Evolutionary conservation across 2,888 invertebrate genomes (phyloP).

Genomic region (Volucella inflata): DNA sequence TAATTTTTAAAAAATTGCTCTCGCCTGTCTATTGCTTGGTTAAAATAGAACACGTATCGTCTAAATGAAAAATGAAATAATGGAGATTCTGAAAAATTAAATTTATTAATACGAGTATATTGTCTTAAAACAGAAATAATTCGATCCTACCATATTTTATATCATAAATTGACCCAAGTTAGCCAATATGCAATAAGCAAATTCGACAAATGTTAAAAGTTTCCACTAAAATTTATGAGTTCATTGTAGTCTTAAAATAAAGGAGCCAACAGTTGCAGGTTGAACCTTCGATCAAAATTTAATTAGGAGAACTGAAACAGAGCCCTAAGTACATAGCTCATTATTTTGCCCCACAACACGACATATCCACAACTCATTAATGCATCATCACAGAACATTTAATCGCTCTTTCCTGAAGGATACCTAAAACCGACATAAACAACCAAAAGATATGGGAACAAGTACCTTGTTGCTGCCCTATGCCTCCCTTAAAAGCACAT

Average conservation of each 20-base stretch:
- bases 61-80: too few relatives aligned
- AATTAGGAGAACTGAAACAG: constrained; percentile 65
- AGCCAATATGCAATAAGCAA: too few relatives aligned
- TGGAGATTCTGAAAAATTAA: too few relatives aligned
- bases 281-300: constrained; percentile 56
- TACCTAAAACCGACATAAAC: constrained; percentile 47
- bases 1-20: too few relatives aligned
- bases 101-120: too few relatives aligned
- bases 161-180: too few relatives aligned
- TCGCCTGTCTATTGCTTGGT: too few relatives aligned
- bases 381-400: constrained; percentile 61
- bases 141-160: too few relatives aligned
- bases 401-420: constrained; percentile 20
- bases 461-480: background rate
- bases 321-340: constrained; percentile 22
- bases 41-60: too few relatives aligned
- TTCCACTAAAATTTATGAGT: too few relatives aligned
- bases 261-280: constrained; percentile 40
- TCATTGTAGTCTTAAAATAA: constrained; percentile 8
- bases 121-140: too few relatives aligned
- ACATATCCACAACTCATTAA: constrained; percentile 62
- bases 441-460: constrained; percentile 20
- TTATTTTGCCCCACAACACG: constrained; percentile 52
- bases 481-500: constrained; percentile 8
- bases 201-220: background rate